These are phyloP conservation scores for Falco concolor DNA, from an alignment of 2,797 vertebrate species.

Conservation along the genomic window DNA sequence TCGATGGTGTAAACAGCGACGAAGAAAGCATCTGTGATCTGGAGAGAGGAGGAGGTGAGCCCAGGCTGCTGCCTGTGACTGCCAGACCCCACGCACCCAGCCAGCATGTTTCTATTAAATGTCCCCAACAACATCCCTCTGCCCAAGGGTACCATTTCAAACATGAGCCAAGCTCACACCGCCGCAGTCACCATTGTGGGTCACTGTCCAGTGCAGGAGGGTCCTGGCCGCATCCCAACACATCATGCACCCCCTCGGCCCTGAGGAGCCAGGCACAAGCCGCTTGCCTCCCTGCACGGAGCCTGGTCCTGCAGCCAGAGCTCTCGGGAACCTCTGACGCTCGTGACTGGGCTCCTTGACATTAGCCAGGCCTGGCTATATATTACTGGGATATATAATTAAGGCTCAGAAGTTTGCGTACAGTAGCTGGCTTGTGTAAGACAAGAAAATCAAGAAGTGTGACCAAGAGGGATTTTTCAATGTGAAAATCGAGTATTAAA, in stretches of 20 bases:
- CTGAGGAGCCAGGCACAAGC: accelerated
- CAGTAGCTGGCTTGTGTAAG: slow-evolving; percentile 47
- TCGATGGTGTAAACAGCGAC: slow-evolving; percentile 15
- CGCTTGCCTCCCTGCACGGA: accelerated
- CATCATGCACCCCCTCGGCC: accelerated
- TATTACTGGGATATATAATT: slow-evolving; percentile 38
- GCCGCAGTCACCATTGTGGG: accelerated
- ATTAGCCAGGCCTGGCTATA: slow-evolving; percentile 39
- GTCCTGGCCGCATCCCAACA: background rate
- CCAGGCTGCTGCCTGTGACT: background rate
- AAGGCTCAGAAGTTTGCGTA: slow-evolving; percentile 24
- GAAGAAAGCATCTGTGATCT: slow-evolving; percentile 47
- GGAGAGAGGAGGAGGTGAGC: background rate
- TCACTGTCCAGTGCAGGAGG: background rate
- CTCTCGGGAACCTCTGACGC: background rate
- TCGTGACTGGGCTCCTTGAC: background rate
- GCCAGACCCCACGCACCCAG: background rate
- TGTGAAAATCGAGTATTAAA: slow-evolving; percentile 30
- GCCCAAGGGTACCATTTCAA: background rate
- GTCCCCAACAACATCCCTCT: background rate
- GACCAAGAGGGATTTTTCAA: slow-evolving; percentile 32
- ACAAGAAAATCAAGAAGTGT: slow-evolving; percentile 12
- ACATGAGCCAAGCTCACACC: accelerated
- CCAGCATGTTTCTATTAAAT: background rate
- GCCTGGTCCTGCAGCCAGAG: background rate